Evolutionary conservation across 2,797 vertebrate genomes (phyloP), one percentile per base, ranked within the genome.

Genomic region (Propithecus deckenii): DNA sequence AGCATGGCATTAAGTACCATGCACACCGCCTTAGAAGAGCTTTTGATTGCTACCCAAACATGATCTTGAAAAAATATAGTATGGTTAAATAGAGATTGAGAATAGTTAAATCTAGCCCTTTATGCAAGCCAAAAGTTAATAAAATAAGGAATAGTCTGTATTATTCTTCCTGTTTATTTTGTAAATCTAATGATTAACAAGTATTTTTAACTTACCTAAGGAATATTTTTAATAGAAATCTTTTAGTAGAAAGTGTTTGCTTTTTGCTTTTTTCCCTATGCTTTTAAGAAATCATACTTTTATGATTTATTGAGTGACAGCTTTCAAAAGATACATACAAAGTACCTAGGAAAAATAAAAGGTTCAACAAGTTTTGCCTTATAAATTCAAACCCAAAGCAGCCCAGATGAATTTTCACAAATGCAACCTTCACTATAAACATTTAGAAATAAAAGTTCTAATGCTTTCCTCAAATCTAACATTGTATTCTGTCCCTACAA

Each of bases 291-390:
- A 50, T 50, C 30, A 50, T n/a, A 89, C 69, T 76, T 88, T 46
- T 74, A 80, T 86, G 35, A 86, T 59, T 59, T 65, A 88, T 28
- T 57, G 57, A 72, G 17, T 85, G 57, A 57, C 38, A 85, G 50
- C 72, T 83, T 85, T 85, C 63, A 92, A 94, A 91, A 92, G 61
- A 87, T 52, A 85, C 30, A 74, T 57, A 92, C 28, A 57, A 57
- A 94, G 63, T 65, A 79, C 17, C 32, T 17, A 74, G 28, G 25
- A 72, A 55, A 35, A 91, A 88, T 55, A 72, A 50, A 72, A 72
- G 10, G 28, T 52, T 63, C 69, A 55, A 57, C 2, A 41, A 85
- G 12, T 72, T 94, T 88, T 48, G 46, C 55, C 41, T 79, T 50
- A 79, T 23, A 79, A 65, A 96, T 57, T 84, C 72, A 92, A 85